These are phyloP conservation scores for Xestia sexstrigata DNA, from an alignment of 2,888 invertebrate species.

Conservation along the genomic window DNA sequence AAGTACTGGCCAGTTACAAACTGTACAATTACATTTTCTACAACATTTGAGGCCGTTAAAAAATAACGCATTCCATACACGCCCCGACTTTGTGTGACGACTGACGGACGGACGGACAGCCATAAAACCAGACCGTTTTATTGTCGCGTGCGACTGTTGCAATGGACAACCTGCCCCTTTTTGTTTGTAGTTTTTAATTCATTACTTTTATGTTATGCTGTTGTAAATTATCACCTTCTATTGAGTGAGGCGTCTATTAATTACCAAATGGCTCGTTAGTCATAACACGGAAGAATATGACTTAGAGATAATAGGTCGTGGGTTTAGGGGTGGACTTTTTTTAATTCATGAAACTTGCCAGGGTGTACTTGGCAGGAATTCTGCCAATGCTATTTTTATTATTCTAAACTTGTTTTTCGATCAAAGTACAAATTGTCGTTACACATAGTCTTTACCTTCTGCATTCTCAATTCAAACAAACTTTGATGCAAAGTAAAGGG, in stretches of 20 bases:
- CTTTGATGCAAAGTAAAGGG: constrained; percentile 5
- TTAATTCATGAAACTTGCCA: not conserved
- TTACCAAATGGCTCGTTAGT: constrained; percentile 7
- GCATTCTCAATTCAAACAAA: not conserved
- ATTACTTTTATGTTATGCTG: constrained; percentile 45
- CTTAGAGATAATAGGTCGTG: not conserved
- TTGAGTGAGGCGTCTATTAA: constrained; percentile 13
- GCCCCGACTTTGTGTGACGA: constrained; percentile 40
- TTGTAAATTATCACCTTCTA: constrained; percentile 55
- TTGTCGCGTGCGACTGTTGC: constrained; percentile 55
- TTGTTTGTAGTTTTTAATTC: constrained; percentile 44
- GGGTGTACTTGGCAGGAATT: no score
- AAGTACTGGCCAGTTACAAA: constrained; percentile 45
- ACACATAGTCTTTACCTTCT: not conserved
- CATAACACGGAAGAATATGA: not conserved
- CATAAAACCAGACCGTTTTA: constrained; percentile 60
- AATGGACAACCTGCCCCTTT: constrained; percentile 37
- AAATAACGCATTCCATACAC: constrained; percentile 64
- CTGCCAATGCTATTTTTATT: not conserved
- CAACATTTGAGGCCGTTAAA: constrained; percentile 49
- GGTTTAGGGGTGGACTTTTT: not conserved
- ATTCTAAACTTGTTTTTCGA: constrained; percentile 1
- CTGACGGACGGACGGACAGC: constrained; percentile 33
- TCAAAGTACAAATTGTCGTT: not conserved
- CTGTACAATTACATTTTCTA: constrained; percentile 31